Percentiles rank a stretch among this genome's conserved stretches.
Evolutionary conservation across 2,113 vertebrate species (phyloP).

Genomic region (Paramisgurnus dabryanus): DNA sequence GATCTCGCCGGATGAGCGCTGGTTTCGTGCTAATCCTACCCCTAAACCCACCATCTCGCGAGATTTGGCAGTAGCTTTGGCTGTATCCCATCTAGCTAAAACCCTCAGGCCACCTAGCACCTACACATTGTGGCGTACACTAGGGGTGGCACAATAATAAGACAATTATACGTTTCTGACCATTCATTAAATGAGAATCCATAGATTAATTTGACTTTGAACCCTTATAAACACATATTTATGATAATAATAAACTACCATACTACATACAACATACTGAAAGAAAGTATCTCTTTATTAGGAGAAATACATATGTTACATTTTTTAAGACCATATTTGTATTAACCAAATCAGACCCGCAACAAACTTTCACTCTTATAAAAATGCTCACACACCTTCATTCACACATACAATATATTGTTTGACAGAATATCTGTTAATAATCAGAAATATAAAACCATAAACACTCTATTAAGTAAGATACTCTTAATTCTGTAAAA

Average conservation of each 20-base stretch:
- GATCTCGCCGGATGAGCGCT: no score
- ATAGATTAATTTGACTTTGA: not conserved
- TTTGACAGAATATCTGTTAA: conserved; percentile 5
- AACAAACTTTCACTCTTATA: not conserved
- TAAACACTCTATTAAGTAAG: conserved; percentile 1
- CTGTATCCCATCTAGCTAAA: no score
- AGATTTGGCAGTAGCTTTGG: no score
- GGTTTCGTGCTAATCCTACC: no score
- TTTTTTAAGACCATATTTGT: conserved; percentile 3
- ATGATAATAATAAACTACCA: conserved; percentile 10
- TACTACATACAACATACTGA: not conserved
- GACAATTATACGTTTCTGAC: no score
- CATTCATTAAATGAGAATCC: no score
- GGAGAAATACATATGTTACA: conserved; percentile 47
- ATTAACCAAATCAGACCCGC: not conserved
- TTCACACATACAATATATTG: not conserved
- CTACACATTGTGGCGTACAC: no score
- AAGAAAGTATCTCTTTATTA: conserved; percentile 57
- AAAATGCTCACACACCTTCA: not conserved
- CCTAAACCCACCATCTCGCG: no score
- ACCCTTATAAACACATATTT: not conserved
- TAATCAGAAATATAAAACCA: conserved; percentile 22
- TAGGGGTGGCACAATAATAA: no score
- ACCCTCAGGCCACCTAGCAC: no score
- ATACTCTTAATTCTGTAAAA: not conserved